Conservation (phyloP, 2,888 invertebrate species). For the Ophonus ardosiacus region DNA sequence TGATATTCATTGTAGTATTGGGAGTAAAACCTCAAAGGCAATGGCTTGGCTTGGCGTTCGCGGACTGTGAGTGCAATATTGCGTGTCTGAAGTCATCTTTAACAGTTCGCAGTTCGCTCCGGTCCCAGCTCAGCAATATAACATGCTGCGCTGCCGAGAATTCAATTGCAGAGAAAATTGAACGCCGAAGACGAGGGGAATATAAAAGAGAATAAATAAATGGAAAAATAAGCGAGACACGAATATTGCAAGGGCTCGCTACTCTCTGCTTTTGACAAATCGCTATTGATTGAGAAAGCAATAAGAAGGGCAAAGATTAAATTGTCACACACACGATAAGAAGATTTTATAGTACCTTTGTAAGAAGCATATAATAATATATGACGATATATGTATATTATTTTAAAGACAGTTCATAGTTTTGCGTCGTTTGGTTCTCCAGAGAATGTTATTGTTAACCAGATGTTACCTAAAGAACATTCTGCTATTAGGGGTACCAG, state of each 20-base stretch:
- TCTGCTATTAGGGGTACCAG: too few relatives aligned
- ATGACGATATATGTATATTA: too few relatives aligned
- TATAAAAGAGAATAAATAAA: constrained; percentile 50
- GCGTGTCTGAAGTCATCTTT: constrained; percentile 37
- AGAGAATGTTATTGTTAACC: too few relatives aligned
- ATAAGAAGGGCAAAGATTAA: background rate
- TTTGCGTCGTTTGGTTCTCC: too few relatives aligned
- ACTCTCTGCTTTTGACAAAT: constrained; percentile 52
- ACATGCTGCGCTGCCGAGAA: constrained; percentile 25
- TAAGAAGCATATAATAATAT: too few relatives aligned
- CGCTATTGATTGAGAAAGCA: constrained; percentile 45
- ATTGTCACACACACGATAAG: background rate
- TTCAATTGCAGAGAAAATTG: constrained; percentile 46
- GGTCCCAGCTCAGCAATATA: constrained; percentile 5
- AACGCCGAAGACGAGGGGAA: constrained; percentile 44
- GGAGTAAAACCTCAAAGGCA: background rate
- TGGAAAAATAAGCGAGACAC: constrained; percentile 49
- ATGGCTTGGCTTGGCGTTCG: too few relatives aligned
- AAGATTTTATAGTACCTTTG: background rate
- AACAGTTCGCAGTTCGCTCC: constrained; percentile 42
- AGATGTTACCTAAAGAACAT: too few relatives aligned
- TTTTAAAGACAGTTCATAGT: too few relatives aligned
- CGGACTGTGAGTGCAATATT: constrained; percentile 4
- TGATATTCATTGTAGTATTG: background rate
- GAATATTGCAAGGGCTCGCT: constrained; percentile 12